phyloP scores from a whole-genome alignment of 2,888 invertebrate genomes.

The Salticus scenicus region DNA sequence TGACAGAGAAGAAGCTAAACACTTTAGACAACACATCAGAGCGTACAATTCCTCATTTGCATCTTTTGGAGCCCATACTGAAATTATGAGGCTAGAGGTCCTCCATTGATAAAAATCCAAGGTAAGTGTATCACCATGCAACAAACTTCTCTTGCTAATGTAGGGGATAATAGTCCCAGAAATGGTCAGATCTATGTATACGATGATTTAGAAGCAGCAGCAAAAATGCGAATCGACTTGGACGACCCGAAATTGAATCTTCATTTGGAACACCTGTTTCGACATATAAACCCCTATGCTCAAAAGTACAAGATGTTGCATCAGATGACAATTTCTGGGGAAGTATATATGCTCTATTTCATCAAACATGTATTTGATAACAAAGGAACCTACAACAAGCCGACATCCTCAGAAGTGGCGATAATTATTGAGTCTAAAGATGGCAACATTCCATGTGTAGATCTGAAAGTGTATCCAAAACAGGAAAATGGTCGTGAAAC shows the following conservation, averaged over 20 bases:
- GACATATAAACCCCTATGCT: not conserved
- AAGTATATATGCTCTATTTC: not conserved
- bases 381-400: constrained; percentile 17
- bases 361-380: not conserved
- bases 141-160: constrained; percentile 13
- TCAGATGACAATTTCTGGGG: not conserved
- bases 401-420: constrained; percentile 9
- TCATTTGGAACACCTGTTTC: not conserved
- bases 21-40: not conserved
- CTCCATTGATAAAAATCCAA: not conserved
- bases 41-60: not conserved
- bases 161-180: not conserved
- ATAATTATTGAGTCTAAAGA: constrained; percentile 5
- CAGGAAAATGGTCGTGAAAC: too few relatives aligned
- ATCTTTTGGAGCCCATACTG: not conserved
- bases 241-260: not conserved
- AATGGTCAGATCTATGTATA: constrained; percentile 6
- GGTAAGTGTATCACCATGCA: not conserved
- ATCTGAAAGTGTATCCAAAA: too few relatives aligned
- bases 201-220: not conserved
- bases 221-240: constrained; percentile 4
- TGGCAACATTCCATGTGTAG: not conserved
- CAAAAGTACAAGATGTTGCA: constrained; percentile 25
- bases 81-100: not conserved
- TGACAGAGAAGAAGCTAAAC: not conserved